Conservation (phyloP, 2,888 invertebrate genomes). For the Xylophagus ater region DNA sequence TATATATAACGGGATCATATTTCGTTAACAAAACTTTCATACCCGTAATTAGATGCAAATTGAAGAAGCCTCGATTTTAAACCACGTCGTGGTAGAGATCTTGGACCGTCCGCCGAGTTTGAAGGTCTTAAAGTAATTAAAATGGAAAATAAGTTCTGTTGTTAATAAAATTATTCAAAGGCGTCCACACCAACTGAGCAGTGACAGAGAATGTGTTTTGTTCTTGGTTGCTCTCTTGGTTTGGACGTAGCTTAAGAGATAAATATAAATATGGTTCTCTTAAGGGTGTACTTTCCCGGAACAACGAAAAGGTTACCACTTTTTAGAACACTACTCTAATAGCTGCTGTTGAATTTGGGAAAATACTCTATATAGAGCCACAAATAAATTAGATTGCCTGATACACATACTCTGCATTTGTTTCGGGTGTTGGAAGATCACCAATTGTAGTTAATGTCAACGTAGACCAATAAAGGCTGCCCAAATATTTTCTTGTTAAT, state of each 20-base stretch:
- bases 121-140: conserved; percentile 33
- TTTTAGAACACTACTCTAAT: no score
- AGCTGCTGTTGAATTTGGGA: background rate
- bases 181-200: no score
- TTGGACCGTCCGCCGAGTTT: conserved; percentile 65
- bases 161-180: no score
- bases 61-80: conserved; percentile 84
- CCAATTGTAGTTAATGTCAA: conserved; percentile 92
- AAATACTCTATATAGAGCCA: conserved; percentile 5
- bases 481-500: conserved; percentile 83
- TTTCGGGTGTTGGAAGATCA: conserved; percentile 89
- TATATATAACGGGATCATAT: no score
- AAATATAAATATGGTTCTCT: no score
- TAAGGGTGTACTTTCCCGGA: no score
- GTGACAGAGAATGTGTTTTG: no score
- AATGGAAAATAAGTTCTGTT: no score
- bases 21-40: no score
- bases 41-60: conserved; percentile 83
- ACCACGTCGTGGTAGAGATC: conserved; percentile 80
- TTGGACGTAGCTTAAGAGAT: no score
- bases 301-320: no score
- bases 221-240: no score
- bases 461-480: conserved; percentile 94
- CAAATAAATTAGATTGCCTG: background rate
- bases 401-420: conserved; percentile 86